Conservation (phyloP, 2,888 invertebrate genomes). For the Lasius fuliginosus region DNA sequence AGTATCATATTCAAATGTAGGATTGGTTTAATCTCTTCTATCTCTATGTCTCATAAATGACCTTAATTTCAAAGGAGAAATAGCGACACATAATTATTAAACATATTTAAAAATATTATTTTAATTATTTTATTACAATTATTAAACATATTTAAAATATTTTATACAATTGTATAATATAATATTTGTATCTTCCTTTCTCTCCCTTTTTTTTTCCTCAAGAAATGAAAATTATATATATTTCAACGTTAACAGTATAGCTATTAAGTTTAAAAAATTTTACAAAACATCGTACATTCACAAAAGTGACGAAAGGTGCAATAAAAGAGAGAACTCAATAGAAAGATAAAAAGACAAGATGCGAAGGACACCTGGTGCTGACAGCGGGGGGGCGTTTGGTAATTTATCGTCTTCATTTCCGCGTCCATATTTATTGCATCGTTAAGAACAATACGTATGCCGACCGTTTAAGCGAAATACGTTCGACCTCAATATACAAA, state of each 20-base stretch:
- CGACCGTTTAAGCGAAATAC: conserved; percentile 83
- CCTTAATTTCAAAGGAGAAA: not conserved
- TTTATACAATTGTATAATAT: no score
- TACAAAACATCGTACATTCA: not conserved
- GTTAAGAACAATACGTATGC: conserved; percentile 85
- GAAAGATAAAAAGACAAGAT: conserved; percentile 25
- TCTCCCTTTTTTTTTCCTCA: not conserved
- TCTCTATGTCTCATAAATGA: not conserved
- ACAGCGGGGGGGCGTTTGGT: conserved; percentile 84
- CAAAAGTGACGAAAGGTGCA: not conserved
- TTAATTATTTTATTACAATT: no score
- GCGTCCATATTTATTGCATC: conserved; percentile 85
- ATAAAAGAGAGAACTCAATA: conserved; percentile 15
- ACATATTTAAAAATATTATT: not conserved
- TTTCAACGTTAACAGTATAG: not conserved
- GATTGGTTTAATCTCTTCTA: not conserved
- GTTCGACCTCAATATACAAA: conserved; percentile 69
- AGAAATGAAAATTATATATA: not conserved
- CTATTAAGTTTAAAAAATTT: not conserved
- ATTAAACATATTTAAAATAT: not conserved
- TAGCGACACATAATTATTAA: not conserved
- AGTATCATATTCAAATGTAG: not conserved
- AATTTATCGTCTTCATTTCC: conserved; percentile 85
- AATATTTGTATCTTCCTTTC: not conserved
- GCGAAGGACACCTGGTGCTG: conserved; percentile 69